Evolutionary conservation across 2,888 invertebrate genomes (phyloP).

Genomic region (Pollenia labialis): DNA sequence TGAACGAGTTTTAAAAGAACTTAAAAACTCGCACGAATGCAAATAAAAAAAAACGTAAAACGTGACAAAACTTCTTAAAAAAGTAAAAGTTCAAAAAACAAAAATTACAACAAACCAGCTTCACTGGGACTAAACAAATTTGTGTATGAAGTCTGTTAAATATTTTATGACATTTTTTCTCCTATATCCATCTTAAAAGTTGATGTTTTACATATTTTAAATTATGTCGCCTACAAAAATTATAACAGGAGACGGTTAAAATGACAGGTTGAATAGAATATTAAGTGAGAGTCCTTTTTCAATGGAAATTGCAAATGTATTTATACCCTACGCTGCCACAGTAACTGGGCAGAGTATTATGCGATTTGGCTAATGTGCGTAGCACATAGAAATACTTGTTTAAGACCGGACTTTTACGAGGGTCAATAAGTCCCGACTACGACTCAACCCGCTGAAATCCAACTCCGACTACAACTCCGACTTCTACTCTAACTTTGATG

Average conservation of each 20-base stretch:
- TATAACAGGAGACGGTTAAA: background rate
- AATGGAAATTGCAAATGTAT: too few species aligned
- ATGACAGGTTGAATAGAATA: background rate
- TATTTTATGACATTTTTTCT: conserved; percentile 38
- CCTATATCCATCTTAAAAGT: conserved; percentile 4
- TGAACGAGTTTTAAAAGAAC: background rate
- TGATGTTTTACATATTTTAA: conserved; percentile 58
- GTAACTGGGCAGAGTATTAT: too few species aligned
- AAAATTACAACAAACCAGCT: background rate
- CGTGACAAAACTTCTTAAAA: conserved; percentile 53
- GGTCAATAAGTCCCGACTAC: too few species aligned
- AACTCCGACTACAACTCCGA: too few species aligned
- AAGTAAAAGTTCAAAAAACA: background rate
- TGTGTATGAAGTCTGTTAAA: conserved; percentile 37
- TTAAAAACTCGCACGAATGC: background rate
- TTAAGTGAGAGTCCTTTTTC: background rate
- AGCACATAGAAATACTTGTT: too few species aligned
- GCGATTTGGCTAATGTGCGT: too few species aligned
- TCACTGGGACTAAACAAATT: conserved; percentile 6
- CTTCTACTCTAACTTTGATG: too few species aligned
- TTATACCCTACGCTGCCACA: too few species aligned
- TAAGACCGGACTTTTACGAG: too few species aligned
- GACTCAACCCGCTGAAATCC: too few species aligned
- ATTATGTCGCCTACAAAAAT: background rate
- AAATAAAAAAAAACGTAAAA: conserved; percentile 14